A percentile compares a stretch with the other conserved stretches of the same genome.
phyloP scores from a whole-genome alignment of 2,888 invertebrate species.

The Phyllotreta striolata region DNA sequence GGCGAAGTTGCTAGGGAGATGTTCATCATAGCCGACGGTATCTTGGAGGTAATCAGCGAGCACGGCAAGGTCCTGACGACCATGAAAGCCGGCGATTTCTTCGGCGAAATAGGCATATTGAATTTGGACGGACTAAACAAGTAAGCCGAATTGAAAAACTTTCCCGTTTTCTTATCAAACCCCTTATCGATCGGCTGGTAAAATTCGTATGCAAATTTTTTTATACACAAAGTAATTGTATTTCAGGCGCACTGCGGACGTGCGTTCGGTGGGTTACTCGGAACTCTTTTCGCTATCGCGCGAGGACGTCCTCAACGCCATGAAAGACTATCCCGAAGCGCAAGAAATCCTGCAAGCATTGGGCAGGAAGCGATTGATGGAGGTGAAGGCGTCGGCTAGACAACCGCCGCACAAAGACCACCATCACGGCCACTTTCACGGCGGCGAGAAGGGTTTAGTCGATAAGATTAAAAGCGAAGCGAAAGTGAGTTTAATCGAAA shows the following conservation, averaged over 20 bases:
- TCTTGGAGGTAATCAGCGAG: slow-evolving; percentile 94
- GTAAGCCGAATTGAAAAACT: slow-evolving; percentile 63
- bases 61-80: slow-evolving; percentile 91
- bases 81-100: slow-evolving; percentile 98
- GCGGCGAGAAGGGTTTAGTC: slow-evolving; percentile 72
- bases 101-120: slow-evolving; percentile 96
- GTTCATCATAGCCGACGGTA: slow-evolving; percentile 98
- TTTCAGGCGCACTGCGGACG: slow-evolving; percentile 90
- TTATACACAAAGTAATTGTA: background rate
- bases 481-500: slow-evolving; percentile 60
- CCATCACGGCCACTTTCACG: slow-evolving; percentile 48
- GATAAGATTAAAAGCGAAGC: slow-evolving; percentile 86
- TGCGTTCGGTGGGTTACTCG: slow-evolving; percentile 94
- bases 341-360: slow-evolving; percentile 92
- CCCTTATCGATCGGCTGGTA: no score
- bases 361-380: slow-evolving; percentile 85
- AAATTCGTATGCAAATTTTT: background rate
- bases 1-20: slow-evolving; percentile 91
- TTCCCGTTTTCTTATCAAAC: background rate
- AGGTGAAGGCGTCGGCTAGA: slow-evolving; percentile 68
- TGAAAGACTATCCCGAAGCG: slow-evolving; percentile 97
- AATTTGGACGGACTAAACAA: slow-evolving; percentile 96
- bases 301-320: slow-evolving; percentile 92
- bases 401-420: slow-evolving; percentile 53
- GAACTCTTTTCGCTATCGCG: slow-evolving; percentile 93